Base-by-base conservation (phyloP, 2,888 invertebrate genomes). In the Apodemia mormo region DNA sequence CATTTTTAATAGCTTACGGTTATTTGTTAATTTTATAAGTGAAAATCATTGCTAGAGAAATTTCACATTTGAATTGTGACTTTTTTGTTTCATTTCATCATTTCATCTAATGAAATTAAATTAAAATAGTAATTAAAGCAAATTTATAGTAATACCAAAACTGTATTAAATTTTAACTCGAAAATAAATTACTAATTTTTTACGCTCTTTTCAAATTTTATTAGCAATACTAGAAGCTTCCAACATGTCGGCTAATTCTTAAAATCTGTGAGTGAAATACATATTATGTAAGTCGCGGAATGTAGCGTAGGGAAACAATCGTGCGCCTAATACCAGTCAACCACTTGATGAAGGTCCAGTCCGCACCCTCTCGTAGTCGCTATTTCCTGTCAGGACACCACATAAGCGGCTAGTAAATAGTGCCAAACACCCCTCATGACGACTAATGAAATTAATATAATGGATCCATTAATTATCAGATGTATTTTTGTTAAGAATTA, bases 241-340 rank as follows among this genome's bases (percentile, higher is more conserved):
- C 3, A 49, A 14, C 14, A 49, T 52, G 64, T 71, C 61, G n/a
- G 86, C 85, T 89, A 88, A 90, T 91, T 90, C 86, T 83, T 82
- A 80, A 88, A 91, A 92, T 92, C 91, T 86, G 88, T 81, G 84
- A 83, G 83, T 85, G 85, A 87, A 87, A 88, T 89, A 86, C 87
- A 85, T 85, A 85, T 86, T 84, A 84, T 85, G 81, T 85, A 82
- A 82, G 82, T 82, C 79, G 83, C 80, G 89, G 90, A 91, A 90
- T 90, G 90, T 84, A 85, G 79, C 85, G 85, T 83, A 80, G 85
- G 82, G 84, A 86, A 92, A 92, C 92, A 92, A 92, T 90, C 85
- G 89, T 85, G 83, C 81, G 85, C 85, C 87, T 92, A 92, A 93
- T 93, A 93, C 86, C 92, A 92, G 92, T 93, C 92, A 93, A 85